Percentiles rank a stretch among this genome's conserved stretches.
These are phyloP conservation scores for Podocnemis expansa DNA, from an alignment of 2,113 vertebrate species.

Conservation along the genomic window DNA sequence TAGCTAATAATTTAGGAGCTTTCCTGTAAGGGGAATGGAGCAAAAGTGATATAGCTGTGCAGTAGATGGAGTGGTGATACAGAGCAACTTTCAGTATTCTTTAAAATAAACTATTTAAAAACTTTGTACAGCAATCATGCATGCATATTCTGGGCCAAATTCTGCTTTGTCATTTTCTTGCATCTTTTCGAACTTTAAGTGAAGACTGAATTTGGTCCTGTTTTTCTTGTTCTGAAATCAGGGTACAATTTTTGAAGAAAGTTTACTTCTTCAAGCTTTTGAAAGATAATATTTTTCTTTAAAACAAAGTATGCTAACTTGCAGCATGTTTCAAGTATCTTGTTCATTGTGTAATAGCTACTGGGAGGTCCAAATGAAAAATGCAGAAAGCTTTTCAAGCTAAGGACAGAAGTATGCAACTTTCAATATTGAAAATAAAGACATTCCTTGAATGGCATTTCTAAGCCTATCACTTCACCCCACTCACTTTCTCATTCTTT, in stretches of 20 bases:
- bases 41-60: background rate
- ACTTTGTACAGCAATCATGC: background rate
- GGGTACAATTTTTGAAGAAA: background rate
- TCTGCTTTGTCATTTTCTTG: background rate
- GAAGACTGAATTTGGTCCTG: background rate
- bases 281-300: conserved; percentile 7
- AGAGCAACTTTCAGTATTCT: background rate
- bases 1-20: background rate
- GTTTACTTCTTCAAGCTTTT: conserved; percentile 14
- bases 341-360: background rate
- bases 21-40: background rate
- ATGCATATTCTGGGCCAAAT: rapidly evolving
- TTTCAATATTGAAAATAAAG: background rate
- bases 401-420: conserved; percentile 23
- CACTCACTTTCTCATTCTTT: conserved; percentile 47
- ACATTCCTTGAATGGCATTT: background rate
- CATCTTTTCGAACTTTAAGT: background rate
- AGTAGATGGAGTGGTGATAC: background rate
- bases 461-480: conserved; percentile 38
- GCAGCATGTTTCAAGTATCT: background rate
- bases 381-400: conserved; percentile 3
- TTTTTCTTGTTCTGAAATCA: conserved; percentile 1
- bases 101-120: background rate
- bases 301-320: background rate
- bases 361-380: conserved; percentile 30